Base-by-base conservation (phyloP, 2,888 invertebrate genomes). In the Metopia argyrocephala region DNA sequence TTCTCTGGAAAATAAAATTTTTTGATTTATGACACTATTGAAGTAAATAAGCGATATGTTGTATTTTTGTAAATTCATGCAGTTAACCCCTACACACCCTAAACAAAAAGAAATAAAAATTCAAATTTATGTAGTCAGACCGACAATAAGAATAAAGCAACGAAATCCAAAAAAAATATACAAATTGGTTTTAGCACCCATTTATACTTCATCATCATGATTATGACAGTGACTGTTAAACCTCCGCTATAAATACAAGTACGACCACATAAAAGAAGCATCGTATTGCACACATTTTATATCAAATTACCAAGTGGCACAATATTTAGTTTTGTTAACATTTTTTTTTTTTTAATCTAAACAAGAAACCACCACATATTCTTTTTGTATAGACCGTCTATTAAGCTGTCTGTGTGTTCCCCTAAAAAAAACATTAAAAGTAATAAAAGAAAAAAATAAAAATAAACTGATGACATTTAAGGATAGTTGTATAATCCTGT, bases 181-280 rank as follows among this genome's bases (percentile, higher is more conserved):
- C 61, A 68, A 76, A 76, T 78, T 75, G 66, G 74, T 54, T 74
- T 68, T 71, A 76, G 73, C 76, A 73, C 68, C 79, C 76, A 65
- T 68, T 61, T 71, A 64, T 68, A 64, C 59, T 46, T 54, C 27
- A 69, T 65, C 31, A 79, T 62, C 50, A 78, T 31, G 70, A 75
- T 23, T 61, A 75, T 62, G 52, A 62, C 52, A 38, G 20, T 48
- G 65, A 66, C 57, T 64, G 28, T 38, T 12, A 38, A 38, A 15
- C 38, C 38, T 15, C 9, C n/a, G n/a, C n/a, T n/a, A n/a, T n/a
- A n/a, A n/a, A 9, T 38, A 38, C 38, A 38, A 38, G 15, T 12
- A 38, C 75, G 64, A 74, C 68, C 70, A 64, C 68, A 79, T 75
- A 61, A 54, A 31, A 48, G 73, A 50, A 73, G 74, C 76, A 70